Percentiles rank a stretch among this genome's conserved stretches.
Conservation (phyloP, 2,797 vertebrate genomes). For the Luscinia megarhynchos region DNA sequence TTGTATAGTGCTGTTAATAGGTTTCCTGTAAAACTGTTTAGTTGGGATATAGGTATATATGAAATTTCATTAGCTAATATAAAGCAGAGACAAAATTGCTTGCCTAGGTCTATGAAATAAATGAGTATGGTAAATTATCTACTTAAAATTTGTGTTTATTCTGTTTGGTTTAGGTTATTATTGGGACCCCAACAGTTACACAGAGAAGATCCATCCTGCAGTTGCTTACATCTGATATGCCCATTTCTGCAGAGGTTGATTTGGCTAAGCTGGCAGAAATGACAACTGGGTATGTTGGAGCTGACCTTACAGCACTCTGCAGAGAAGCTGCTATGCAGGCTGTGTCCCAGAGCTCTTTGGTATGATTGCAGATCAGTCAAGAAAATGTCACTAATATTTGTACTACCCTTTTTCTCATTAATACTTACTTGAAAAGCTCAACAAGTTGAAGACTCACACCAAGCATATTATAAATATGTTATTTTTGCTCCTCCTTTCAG, state of each 20-base stretch:
- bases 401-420: background rate
- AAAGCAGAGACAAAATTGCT: background rate
- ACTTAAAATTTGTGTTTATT: background rate
- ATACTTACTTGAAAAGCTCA: background rate
- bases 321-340: slow-evolving; percentile 90
- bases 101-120: background rate
- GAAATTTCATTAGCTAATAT: background rate
- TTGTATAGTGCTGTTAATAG: background rate
- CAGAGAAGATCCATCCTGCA: slow-evolving; percentile 89
- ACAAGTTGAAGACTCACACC: background rate
- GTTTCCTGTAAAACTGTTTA: background rate
- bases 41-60: background rate
- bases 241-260: slow-evolving; percentile 78
- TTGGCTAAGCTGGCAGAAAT: slow-evolving; percentile 84
- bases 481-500: background rate
- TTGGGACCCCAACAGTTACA: slow-evolving; percentile 86
- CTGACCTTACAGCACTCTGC: slow-evolving; percentile 92
- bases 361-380: slow-evolving; percentile 51
- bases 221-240: slow-evolving; percentile 84
- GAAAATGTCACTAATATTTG: background rate
- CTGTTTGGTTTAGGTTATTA: slow-evolving; percentile 81
- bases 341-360: slow-evolving; percentile 80
- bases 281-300: slow-evolving; percentile 91
- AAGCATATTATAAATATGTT: background rate
- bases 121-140: background rate